Conservation (phyloP, 2,888 invertebrate species). For the Xestia sexstrigata region DNA sequence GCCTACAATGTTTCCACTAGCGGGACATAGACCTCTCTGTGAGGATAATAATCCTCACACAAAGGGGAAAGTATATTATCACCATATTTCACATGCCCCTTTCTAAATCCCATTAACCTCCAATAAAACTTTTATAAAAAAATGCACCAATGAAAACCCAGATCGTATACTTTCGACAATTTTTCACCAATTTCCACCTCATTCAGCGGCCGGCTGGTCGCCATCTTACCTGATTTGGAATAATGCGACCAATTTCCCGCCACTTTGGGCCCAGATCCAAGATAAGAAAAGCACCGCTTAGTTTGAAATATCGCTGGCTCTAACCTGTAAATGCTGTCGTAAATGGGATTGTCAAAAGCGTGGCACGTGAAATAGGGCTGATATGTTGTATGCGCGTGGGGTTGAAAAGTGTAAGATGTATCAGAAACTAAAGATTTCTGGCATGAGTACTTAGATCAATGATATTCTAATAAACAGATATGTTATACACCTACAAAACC, state of each 20-base stretch:
- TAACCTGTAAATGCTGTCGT: constrained; percentile 51
- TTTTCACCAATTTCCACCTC: constrained; percentile 53
- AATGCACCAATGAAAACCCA: not conserved
- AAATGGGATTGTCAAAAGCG: constrained; percentile 63
- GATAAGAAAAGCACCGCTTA: constrained; percentile 66
- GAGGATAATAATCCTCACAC: not conserved
- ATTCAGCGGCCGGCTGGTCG: constrained; percentile 42
- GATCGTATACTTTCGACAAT: constrained; percentile 14
- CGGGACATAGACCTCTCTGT: no score
- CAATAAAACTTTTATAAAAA: constrained; percentile 3
- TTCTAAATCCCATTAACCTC: constrained; percentile 1
- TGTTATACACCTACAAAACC: no score
- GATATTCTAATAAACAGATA: no score
- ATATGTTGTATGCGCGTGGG: constrained; percentile 37
- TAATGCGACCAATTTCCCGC: constrained; percentile 69
- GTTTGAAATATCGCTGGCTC: constrained; percentile 64
- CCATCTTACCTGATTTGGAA: constrained; percentile 62
- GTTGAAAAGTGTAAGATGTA: constrained; percentile 11
- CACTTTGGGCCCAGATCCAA: constrained; percentile 61
- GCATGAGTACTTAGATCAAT: no score
- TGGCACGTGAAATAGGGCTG: constrained; percentile 42
- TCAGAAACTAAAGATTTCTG: constrained; percentile 10
- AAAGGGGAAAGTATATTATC: not conserved
- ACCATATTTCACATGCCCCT: not conserved
- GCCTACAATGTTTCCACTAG: not conserved